Percentiles rank a stretch among this genome's conserved stretches.
phyloP scores from a whole-genome alignment of 2,797 vertebrate genomes.

The Peromyscus aztecus region DNA sequence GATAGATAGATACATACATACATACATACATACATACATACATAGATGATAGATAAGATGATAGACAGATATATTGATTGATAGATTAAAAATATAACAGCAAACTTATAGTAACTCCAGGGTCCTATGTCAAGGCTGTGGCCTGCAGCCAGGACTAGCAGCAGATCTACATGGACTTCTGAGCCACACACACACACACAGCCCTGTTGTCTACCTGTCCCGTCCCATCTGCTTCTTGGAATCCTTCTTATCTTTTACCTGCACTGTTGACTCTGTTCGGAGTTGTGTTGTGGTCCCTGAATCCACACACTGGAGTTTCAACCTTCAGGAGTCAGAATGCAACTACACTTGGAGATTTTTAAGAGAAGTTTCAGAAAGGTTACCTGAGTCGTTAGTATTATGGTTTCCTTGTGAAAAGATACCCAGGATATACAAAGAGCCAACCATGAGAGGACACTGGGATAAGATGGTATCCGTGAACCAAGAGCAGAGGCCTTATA shows the following conservation, averaged over 20 bases:
- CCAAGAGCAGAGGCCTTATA: not conserved
- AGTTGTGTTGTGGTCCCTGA: not conserved
- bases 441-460: not conserved
- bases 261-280: not conserved
- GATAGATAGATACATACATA: too few species aligned
- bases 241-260: too few species aligned
- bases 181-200: not conserved
- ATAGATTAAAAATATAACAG: too few species aligned
- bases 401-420: not conserved
- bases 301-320: not conserved
- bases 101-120: not conserved
- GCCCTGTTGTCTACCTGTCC: not conserved
- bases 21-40: too few species aligned
- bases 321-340: not conserved
- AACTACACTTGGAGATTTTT: not conserved
- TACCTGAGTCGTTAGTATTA: not conserved
- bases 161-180: not conserved
- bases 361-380: not conserved
- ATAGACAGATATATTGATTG: too few species aligned
- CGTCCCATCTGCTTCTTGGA: not conserved
- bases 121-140: not conserved
- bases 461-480: not conserved
- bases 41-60: not conserved
- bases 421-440: not conserved
- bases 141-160: not conserved